These are phyloP conservation scores for Salvelinus alpinus DNA, from an alignment of 2,113 vertebrate genomes.

Conservation along the genomic window DNA sequence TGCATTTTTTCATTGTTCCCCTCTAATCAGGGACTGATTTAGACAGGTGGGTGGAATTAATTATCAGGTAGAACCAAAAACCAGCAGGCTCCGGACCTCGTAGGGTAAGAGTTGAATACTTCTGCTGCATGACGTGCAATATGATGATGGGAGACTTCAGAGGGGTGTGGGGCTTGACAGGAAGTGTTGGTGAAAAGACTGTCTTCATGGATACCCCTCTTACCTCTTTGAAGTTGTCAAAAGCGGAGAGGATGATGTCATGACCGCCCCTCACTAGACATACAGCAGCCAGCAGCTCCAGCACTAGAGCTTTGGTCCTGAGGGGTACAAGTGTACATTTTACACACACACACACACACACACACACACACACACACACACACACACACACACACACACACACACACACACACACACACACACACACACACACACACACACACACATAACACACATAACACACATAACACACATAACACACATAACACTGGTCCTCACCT, in stretches of 20 bases:
- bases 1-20: too few species aligned
- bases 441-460: neutral
- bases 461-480: neutral
- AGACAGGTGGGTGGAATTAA: too few species aligned
- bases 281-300: slow-evolving; percentile 89
- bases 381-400: slow-evolving; percentile 19
- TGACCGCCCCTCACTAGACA: slow-evolving; percentile 90
- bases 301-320: slow-evolving; percentile 89
- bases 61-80: too few species aligned
- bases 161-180: neutral
- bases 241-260: slow-evolving; percentile 87
- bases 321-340: neutral
- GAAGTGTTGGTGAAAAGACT: neutral
- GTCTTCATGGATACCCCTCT: neutral
- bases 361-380: neutral
- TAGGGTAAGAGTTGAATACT: too few species aligned
- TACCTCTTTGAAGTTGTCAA: slow-evolving; percentile 91
- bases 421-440: slow-evolving; percentile 10
- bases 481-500: slow-evolving; percentile 73
- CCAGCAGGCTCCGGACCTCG: too few species aligned
- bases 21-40: too few species aligned
- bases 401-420: slow-evolving; percentile 2
- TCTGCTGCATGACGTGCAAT: too few species aligned
- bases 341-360: neutral
- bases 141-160: neutral